Evolutionary conservation across 1,140 invertebrate species (phyloP).

Genomic region (Drosophila funebris): DNA sequence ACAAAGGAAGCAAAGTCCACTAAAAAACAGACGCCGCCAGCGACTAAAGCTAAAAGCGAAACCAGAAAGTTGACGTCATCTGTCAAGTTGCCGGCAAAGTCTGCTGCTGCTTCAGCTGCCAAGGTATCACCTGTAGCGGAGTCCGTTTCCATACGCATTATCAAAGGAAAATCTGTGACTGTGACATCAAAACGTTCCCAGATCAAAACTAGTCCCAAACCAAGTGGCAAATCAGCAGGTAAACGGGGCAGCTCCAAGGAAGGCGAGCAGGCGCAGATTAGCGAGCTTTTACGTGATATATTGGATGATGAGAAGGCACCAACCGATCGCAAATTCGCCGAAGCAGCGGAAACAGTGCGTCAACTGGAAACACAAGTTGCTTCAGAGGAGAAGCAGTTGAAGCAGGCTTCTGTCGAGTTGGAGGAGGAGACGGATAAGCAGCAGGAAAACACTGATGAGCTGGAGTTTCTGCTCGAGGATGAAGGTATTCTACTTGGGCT

Average conservation of each 20-base stretch:
- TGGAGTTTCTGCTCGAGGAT: slow-evolving; percentile 45
- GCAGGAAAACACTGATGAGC: slow-evolving; percentile 37
- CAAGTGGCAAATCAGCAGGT: not conserved
- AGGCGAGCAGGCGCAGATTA: slow-evolving; percentile 56
- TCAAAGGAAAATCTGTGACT: not conserved
- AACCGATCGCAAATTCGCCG: slow-evolving; percentile 5
- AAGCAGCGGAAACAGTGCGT: not conserved
- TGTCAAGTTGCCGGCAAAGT: not conserved
- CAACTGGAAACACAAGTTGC: not conserved
- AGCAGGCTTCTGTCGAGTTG: not conserved
- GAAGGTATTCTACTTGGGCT: slow-evolving; percentile 32
- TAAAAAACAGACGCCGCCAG: not conserved
- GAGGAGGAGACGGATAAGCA: not conserved
- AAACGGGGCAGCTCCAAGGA: slow-evolving; percentile 13
- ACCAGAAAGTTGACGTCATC: not conserved
- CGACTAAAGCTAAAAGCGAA: not conserved
- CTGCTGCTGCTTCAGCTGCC: too few species aligned
- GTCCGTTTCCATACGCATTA: slow-evolving; percentile 2
- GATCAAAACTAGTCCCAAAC: not conserved
- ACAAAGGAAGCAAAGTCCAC: not conserved
- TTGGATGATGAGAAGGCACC: slow-evolving; percentile 42
- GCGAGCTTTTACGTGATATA: slow-evolving; percentile 54
- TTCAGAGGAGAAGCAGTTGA: not conserved
- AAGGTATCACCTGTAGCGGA: not conserved
- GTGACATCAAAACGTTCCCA: slow-evolving; percentile 2